Evolutionary conservation across 2,797 vertebrate genomes (phyloP), one percentile per base, ranked within the genome.

Genomic region (Poeciliopsis paucimaculata): DNA sequence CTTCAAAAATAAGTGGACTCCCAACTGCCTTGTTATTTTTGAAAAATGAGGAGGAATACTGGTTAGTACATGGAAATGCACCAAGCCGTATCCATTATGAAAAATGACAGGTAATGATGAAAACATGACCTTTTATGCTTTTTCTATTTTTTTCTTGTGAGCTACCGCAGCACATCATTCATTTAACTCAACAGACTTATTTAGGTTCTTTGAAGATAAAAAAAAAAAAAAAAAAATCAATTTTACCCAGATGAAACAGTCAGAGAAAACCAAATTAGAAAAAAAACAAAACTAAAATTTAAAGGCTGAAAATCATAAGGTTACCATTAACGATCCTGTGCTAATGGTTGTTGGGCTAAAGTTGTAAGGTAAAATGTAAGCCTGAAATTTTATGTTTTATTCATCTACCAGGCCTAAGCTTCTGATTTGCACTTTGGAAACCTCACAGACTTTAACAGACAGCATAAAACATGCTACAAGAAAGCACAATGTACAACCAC

Each of bases 101-200:
- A 78, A 77, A 80, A 84, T 73, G 46, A 20, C 49, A 75, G 75
- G 11, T 85, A 82, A 84, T 78, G 76, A 84, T 7, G 31, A 73
- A 84, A 80, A 68, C 34, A 73, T 76, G 55, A 87, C 66, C 85
- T 88, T 88, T 84, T n/a, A 31, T n/a, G 6, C 34, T 18, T 49
- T 34, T 5, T 55, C 16, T 53, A 26, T 53, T 53, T 53, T 53
- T 34, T 70, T 20, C 75, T 47, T 73, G 45, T 1, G 43, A 31
- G 74, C 47, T 28, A 1, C 49, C 4, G 55, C 51, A 64, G 43
- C 81, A 75, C 15, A 84, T 70, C 36, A 83, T 12, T 86, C 82
- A 84, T 84, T 90, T 60, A 70, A 84, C 76, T 78, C 82, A 74
- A 89, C 80, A 45, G 81, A 49, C 41, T 82, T 49, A 79, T 89